These are phyloP conservation scores for Melipona quadrifasciata DNA, from an alignment of 1,140 invertebrate genomes.

Conservation along the genomic window DNA sequence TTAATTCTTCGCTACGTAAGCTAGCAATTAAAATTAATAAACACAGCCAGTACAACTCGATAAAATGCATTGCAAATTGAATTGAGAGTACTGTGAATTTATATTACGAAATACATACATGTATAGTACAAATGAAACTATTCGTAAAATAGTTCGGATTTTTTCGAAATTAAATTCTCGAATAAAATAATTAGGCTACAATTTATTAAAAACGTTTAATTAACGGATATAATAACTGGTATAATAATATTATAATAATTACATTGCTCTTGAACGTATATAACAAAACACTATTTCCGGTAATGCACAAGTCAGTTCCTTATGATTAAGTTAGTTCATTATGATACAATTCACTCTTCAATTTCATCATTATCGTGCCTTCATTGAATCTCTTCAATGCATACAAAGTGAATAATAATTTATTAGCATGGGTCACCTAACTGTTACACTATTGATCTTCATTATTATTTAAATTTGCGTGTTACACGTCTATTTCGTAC, in stretches of 20 bases:
- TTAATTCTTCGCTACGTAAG: neutral
- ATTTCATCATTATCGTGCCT: neutral
- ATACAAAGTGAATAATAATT: neutral
- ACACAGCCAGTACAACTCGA: neutral
- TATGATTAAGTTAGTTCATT: neutral
- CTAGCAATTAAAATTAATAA: neutral
- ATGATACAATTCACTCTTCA: neutral
- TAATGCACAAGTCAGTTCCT: neutral
- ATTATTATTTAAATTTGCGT: conserved; percentile 20
- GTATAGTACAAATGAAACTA: neutral
- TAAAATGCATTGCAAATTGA: neutral
- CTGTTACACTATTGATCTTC: neutral
- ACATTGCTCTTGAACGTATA: no score
- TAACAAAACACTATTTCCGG: conserved; percentile 5
- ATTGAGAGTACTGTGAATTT: no score
- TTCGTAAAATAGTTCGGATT: neutral
- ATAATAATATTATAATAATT: neutral
- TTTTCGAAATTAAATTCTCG: neutral
- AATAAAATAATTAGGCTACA: neutral
- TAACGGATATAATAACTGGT: neutral
- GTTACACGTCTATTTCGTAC: neutral
- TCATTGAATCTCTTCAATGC: neutral
- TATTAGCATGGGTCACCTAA: neutral
- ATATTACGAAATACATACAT: neutral
- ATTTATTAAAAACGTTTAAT: neutral